Evolutionary conservation across 1,140 invertebrate genomes (phyloP).

Genomic region (Caenorhabditis latens): DNA sequence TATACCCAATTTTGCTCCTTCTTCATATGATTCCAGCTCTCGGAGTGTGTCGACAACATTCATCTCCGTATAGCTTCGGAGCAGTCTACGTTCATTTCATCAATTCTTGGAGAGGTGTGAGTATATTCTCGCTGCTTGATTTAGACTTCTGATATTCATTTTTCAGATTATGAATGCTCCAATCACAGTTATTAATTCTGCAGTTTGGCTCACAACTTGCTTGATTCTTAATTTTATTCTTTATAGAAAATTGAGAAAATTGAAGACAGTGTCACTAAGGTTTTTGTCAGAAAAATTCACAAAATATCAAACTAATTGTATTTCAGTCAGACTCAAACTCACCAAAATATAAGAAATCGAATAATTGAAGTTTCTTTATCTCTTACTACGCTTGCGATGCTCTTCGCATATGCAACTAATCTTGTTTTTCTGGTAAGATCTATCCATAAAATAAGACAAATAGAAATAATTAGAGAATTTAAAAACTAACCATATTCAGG

Average conservation of each 20-base stretch:
- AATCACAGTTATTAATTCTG: not conserved
- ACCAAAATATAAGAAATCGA: not conserved
- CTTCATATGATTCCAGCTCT: not conserved
- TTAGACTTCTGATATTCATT: not conserved
- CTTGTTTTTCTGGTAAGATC: not conserved
- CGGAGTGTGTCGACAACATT: conserved; percentile 7
- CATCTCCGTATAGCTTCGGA: not conserved
- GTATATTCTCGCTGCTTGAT: not conserved
- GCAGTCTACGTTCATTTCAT: conserved; percentile 3
- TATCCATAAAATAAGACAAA: not conserved
- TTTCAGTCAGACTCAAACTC: not conserved
- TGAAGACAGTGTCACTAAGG: not conserved
- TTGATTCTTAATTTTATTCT: conserved; percentile 1
- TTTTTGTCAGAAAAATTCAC: not conserved
- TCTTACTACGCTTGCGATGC: not conserved
- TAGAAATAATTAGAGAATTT: not conserved
- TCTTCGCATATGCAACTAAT: not conserved
- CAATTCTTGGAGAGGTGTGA: not conserved
- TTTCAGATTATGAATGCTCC: conserved; percentile 2
- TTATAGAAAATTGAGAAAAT: not conserved
- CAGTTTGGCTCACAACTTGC: not conserved
- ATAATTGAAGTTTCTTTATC: not conserved
- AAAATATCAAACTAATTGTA: too few species aligned
- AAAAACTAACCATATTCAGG: not conserved
- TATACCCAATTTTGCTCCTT: not conserved